Conservation (phyloP, 2,888 invertebrate species). For the Pollenia angustigena region DNA sequence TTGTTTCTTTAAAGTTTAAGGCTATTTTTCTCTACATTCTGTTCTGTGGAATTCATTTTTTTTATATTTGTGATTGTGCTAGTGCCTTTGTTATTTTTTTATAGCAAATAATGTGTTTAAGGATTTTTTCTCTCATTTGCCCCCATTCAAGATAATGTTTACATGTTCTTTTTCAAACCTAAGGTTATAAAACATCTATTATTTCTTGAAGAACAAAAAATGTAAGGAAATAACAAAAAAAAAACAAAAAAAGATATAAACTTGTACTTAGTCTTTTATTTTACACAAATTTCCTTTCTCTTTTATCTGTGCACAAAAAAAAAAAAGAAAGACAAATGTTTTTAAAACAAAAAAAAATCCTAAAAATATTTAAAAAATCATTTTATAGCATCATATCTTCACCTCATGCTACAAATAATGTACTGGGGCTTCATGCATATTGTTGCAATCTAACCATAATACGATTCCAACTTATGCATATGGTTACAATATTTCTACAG, state of each 20-base stretch:
- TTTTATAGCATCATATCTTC: slow-evolving; percentile 1
- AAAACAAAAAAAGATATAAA: neutral
- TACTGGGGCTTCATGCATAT: neutral
- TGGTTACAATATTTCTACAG: slow-evolving; percentile 15
- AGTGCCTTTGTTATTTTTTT: neutral
- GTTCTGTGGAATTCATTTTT: neutral
- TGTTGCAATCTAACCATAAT: slow-evolving; percentile 15
- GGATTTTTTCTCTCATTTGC: neutral
- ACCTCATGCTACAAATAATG: neutral
- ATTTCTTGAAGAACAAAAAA: slow-evolving; percentile 34
- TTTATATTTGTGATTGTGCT: neutral
- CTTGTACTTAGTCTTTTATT: neutral
- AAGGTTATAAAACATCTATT: slow-evolving; percentile 49
- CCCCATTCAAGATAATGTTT: slow-evolving; percentile 20
- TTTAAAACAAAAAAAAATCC: neutral
- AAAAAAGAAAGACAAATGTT: neutral
- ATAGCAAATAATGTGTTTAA: slow-evolving; percentile 22
- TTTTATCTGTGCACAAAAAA: neutral
- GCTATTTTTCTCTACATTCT: slow-evolving; percentile 18
- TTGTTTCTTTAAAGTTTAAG: slow-evolving; percentile 56
- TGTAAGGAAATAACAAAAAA: neutral
- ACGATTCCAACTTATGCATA: slow-evolving; percentile 52
- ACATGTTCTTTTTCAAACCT: slow-evolving; percentile 37
- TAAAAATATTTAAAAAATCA: slow-evolving; percentile 8
- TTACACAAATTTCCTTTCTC: slow-evolving; percentile 23